These are phyloP conservation scores for Apodemus sylvaticus DNA, from an alignment of 2,113 vertebrate species.

Conservation along the genomic window DNA sequence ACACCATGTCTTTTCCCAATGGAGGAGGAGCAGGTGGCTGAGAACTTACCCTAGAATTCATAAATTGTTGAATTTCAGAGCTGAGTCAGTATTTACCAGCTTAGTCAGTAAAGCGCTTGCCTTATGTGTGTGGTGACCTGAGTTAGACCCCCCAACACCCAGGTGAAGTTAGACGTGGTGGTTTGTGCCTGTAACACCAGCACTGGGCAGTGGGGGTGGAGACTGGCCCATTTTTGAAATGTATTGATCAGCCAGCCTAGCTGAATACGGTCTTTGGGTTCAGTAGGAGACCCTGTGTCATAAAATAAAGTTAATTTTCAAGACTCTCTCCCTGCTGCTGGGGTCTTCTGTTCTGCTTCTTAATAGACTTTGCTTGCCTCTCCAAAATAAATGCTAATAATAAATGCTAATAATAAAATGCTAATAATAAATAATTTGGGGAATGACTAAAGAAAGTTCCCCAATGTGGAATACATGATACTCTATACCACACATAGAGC, in stretches of 20 bases:
- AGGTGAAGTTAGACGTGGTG: not conserved
- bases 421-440: too few relatives aligned
- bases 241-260: not conserved
- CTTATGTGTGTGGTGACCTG: not conserved
- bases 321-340: not conserved
- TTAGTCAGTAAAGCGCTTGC: not conserved
- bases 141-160: not conserved
- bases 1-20: not conserved
- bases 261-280: not conserved
- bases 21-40: not conserved
- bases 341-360: not conserved
- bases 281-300: not conserved
- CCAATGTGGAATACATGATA: not conserved
- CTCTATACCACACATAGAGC: not conserved
- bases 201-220: not conserved
- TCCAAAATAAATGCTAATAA: not conserved
- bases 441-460: not conserved
- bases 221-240: not conserved
- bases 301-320: not conserved
- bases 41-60: not conserved
- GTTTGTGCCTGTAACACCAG: too few relatives aligned
- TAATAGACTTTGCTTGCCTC: not conserved
- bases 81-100: too few relatives aligned
- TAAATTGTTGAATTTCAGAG: not conserved
- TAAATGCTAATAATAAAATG: too few relatives aligned